Base-by-base conservation (phyloP, 2,113 vertebrate genomes). In the Burhinus oedicnemus region DNA sequence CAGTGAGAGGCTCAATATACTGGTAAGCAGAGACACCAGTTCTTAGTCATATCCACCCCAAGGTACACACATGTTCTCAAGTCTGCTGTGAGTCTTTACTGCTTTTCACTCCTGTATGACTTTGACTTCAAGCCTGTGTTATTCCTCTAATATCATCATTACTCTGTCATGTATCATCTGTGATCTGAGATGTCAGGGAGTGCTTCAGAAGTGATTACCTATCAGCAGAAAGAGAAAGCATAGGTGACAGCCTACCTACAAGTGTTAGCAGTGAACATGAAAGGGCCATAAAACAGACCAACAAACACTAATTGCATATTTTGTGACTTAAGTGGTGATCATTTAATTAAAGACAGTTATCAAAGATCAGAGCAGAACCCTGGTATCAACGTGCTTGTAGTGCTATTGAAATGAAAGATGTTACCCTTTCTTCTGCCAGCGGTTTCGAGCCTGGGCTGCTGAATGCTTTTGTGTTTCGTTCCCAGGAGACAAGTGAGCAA, bases 81-180 rank as follows among this genome's bases (percentile, higher is more conserved):
- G 30, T 18, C 65, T 78, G 23, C 64, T 40, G 5, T 60, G 91
- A 87, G 42, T 11, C 81, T 21, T 91, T 32, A 22, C 54, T 64
- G 45, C 76, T 78, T 23, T 36, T 87, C 40, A n/a, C 52, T 77
- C 76, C 32, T 80, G 8, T 1, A 30, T 49, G 44, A 77, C 87
- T 95, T 95, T 95, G 76, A 83, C 86, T 96, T 92, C 89, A 95
- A 32, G 87, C 60, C 89, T 84, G 95, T 78, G 62, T 89, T 94
- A 91, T 84, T 92, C 78, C 83, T 92, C 52, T 80, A 88, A 62
- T 88, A 36, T 5, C 49, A 9, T 84, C 86, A 79, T 96, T 90
- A 83, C 80, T 77, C 64, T 66, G 66, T 29, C 65, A 55, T 20
- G 55, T 91, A 88, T 93, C 94, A 65, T 95, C 82, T 75, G 69